Evolutionary conservation across 2,888 invertebrate genomes (phyloP), one percentile per base, ranked within the genome.

Genomic region (Anthophora plumipes): DNA sequence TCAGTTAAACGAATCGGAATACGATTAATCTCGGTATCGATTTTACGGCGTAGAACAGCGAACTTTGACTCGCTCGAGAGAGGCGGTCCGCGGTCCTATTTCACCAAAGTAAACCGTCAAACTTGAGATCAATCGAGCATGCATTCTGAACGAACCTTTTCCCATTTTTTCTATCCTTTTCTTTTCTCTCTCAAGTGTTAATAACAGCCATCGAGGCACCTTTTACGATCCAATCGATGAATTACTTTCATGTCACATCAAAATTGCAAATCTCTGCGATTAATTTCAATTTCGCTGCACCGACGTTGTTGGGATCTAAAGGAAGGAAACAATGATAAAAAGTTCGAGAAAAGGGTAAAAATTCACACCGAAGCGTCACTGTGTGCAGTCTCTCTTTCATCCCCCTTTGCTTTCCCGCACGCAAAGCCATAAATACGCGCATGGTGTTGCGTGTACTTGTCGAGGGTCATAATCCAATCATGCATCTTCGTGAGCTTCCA

Each of bases 21-120:
- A 48, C 71, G 69, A 85, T 85, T 84, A 80, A 85, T 85, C 77
- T 72, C 37, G 20, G 22, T 63, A 82, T 85, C 76, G 84, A 82
- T 75, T 77, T 59, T 71, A 48, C 39, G 50, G 50, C 61, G 43
- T 25, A 5, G 77, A 25, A 50, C 66, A 48, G 52, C 25, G 66
- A 71, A 57, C 68, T 64, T 54, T 46, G 70, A 48, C 48, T 79
- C 55, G 59, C 11, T 59, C 7, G 22, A 41, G 25, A 59, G 20
- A 31, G 31, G 2, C 31, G 31, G 31, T 4, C 2, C 31, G 46
- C 25, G 39, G 46, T 37, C 20, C 17, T 20, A 60, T 78, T 73
- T 66, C 48, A 43, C 9, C 22, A 14, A 52, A 22, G 6, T 22
- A 8, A 57, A 54, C 43, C 31, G 43, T 80, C 46, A 39, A 73